Conservation (phyloP, 2,888 invertebrate genomes). For the Corbicula japonica region DNA sequence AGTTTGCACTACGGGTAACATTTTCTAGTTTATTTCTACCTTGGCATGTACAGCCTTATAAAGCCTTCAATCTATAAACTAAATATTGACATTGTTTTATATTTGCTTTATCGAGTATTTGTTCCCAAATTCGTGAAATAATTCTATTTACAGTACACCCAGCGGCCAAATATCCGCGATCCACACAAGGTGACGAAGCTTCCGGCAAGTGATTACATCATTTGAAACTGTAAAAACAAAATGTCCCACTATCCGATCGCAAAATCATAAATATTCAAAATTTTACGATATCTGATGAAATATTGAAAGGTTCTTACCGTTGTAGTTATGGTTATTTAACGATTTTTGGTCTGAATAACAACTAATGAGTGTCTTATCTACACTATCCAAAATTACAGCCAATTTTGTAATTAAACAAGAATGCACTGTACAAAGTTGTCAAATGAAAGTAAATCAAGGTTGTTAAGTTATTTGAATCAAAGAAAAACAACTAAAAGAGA, state of each 20-base stretch:
- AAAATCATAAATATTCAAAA: slow-evolving; percentile 15
- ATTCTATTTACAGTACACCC: slow-evolving; percentile 58
- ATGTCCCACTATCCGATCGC: slow-evolving; percentile 8
- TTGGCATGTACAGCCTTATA: slow-evolving; percentile 14
- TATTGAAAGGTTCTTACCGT: slow-evolving; percentile 1
- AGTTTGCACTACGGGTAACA: no score
- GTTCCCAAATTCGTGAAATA: slow-evolving; percentile 54
- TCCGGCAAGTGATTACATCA: slow-evolving; percentile 58
- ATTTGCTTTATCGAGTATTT: slow-evolving; percentile 56
- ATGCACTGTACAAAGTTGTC: no score
- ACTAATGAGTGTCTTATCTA: slow-evolving; percentile 6
- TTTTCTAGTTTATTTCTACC: slow-evolving; percentile 22
- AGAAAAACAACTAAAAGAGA: no score
- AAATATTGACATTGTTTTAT: slow-evolving; percentile 59
- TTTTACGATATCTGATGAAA: slow-evolving; percentile 17
- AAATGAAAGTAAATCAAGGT: no score
- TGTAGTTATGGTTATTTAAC: slow-evolving; percentile 3
- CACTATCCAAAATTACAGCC: not conserved
- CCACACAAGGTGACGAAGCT: slow-evolving; percentile 28
- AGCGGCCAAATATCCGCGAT: slow-evolving; percentile 25
- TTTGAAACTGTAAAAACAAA: slow-evolving; percentile 34
- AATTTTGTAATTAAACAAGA: not conserved
- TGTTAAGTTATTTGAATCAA: no score
- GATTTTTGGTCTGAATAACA: not conserved
- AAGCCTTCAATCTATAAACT: slow-evolving; percentile 49